These are phyloP conservation scores for Donacobius atricapilla DNA, from an alignment of 2,113 vertebrate genomes.

Conservation along the genomic window DNA sequence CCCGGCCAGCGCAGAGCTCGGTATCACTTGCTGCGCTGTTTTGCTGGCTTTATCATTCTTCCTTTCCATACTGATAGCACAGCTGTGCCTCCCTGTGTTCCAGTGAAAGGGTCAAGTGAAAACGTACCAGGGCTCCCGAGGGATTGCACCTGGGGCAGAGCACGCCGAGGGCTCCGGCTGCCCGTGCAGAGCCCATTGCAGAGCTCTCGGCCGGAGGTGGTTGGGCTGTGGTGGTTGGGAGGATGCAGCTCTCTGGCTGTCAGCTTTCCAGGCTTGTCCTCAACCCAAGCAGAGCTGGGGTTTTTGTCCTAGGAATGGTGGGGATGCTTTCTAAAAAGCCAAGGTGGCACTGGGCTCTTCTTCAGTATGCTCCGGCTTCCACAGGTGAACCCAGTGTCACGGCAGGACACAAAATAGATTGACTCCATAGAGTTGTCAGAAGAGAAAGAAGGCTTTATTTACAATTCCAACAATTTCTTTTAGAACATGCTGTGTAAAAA, in stretches of 20 bases:
- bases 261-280: background rate
- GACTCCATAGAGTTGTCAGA: no score
- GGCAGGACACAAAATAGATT: no score
- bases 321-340: background rate
- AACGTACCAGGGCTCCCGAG: background rate
- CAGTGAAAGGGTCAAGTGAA: background rate
- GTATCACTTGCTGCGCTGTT: background rate
- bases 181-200: accelerated
- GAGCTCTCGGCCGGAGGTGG: accelerated
- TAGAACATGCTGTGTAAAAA: no score
- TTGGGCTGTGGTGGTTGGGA: accelerated
- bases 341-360: accelerated
- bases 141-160: background rate
- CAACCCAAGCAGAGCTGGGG: background rate
- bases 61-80: background rate
- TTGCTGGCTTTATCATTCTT: background rate
- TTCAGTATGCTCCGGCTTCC: background rate
- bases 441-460: no score
- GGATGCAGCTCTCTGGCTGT: background rate
- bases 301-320: background rate
- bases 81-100: background rate
- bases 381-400: accelerated
- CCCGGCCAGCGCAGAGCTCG: accelerated
- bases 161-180: background rate
- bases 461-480: no score